A percentile compares a stretch with the other conserved stretches of the same genome.
These are phyloP conservation scores for Spilogale gracilis DNA, from an alignment of 2,113 vertebrate genomes.

Conservation along the genomic window DNA sequence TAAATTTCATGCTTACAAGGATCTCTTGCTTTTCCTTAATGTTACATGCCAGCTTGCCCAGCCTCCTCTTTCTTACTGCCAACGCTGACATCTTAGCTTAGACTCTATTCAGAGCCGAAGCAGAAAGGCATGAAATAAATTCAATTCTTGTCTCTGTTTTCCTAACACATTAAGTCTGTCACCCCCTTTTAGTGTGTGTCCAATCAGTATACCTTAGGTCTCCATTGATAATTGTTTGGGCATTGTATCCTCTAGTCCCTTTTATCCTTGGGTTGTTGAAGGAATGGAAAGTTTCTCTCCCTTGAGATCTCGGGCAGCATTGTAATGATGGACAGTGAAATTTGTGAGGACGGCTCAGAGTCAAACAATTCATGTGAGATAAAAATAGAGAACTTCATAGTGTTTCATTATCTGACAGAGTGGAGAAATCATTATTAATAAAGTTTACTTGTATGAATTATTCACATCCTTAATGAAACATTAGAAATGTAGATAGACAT, in stretches of 20 bases:
- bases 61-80: conserved; percentile 30
- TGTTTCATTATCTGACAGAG: conserved; percentile 45
- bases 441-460: conserved; percentile 71
- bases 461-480: conserved; percentile 69
- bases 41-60: conserved; percentile 48
- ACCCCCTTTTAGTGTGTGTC: conserved; percentile 60
- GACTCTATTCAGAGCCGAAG: background rate
- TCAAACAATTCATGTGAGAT: background rate
- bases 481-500: background rate
- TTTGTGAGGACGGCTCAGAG: background rate
- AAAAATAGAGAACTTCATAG: conserved; percentile 42
- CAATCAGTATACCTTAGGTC: conserved; percentile 62
- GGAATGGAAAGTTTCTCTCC: conserved; percentile 33
- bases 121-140: conserved; percentile 66
- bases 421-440: conserved; percentile 67
- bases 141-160: conserved; percentile 71
- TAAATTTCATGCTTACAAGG: conserved; percentile 66
- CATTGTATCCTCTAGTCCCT: conserved; percentile 13
- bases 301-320: background rate
- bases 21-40: conserved; percentile 50
- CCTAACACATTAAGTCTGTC: conserved; percentile 57
- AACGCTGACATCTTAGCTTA: conserved; percentile 44
- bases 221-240: conserved; percentile 72
- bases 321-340: conserved; percentile 45
- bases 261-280: conserved; percentile 46